Evolutionary conservation across 2,888 invertebrate genomes (phyloP).

Genomic region (Athalia cordata): DNA sequence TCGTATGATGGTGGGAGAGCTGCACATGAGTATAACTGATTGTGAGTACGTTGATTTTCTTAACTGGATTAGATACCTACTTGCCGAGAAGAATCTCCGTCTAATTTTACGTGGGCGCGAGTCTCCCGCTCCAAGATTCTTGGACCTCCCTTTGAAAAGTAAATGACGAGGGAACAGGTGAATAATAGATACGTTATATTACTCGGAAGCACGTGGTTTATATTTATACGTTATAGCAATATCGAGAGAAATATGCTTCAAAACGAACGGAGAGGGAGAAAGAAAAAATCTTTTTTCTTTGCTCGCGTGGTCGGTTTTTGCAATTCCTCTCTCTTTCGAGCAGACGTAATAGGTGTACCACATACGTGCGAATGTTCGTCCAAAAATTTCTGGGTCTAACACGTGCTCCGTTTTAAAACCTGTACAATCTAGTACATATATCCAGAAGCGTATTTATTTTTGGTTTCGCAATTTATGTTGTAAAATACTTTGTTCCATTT

Average conservation of each 20-base stretch:
- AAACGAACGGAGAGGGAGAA: not conserved
- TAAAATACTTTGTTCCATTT: not conserved
- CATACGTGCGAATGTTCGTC: not conserved
- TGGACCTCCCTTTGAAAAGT: not conserved
- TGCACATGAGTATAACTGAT: no score
- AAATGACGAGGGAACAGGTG: constrained; percentile 11
- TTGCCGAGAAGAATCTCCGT: not conserved
- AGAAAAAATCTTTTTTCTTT: no score
- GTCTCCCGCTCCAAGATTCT: not conserved
- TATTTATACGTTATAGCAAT: not conserved
- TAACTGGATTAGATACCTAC: no score
- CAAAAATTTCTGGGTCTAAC: constrained; percentile 28
- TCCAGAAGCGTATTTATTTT: not conserved
- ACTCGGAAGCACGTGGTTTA: not conserved
- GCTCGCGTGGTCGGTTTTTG: no score
- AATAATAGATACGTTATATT: not conserved
- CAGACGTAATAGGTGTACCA: no score
- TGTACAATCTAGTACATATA: not conserved
- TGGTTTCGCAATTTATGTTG: not conserved
- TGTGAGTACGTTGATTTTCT: no score
- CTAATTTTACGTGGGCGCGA: constrained; percentile 1
- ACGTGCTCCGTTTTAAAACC: constrained; percentile 11
- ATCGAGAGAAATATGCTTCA: not conserved
- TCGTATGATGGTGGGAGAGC: not conserved
- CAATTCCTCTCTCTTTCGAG: no score